Percentiles rank a stretch among this genome's conserved stretches.
These are phyloP conservation scores for Coturnix japonica DNA, from an alignment of 2,113 vertebrate genomes.

Conservation along the genomic window DNA sequence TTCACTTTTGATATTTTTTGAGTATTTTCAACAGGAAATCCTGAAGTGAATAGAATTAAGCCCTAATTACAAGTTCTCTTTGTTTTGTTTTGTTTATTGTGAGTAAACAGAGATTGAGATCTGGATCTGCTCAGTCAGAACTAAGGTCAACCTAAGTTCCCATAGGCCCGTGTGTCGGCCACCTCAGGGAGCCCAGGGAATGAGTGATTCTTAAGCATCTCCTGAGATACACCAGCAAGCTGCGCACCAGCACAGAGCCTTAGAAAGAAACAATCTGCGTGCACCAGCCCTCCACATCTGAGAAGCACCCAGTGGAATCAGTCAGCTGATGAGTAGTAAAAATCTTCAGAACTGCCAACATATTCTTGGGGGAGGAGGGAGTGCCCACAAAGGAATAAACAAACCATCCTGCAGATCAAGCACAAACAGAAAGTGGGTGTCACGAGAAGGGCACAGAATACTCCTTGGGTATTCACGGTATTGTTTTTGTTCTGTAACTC, in stretches of 20 bases:
- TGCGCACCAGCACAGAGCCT: not conserved
- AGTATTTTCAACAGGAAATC: not conserved
- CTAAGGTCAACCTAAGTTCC: not conserved
- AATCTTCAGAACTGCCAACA: not conserved
- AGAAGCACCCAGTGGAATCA: not conserved
- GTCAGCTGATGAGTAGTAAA: not conserved
- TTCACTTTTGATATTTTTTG: not conserved
- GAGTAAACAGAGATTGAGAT: not conserved
- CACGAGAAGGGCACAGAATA: not conserved
- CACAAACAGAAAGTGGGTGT: not conserved
- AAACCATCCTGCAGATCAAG: not conserved
- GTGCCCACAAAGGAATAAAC: not conserved
- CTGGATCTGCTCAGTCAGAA: not conserved
- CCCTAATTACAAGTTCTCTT: not conserved
- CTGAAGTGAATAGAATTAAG: not conserved
- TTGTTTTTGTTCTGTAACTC: not conserved
- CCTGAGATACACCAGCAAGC: not conserved
- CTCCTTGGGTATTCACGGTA: not conserved
- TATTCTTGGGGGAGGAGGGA: not conserved
- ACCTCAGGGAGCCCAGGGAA: not conserved
- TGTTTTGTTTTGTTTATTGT: not conserved
- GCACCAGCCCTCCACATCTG: accelerated
- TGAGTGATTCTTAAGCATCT: not conserved
- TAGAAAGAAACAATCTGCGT: not conserved
- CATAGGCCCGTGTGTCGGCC: not conserved